A percentile compares a stretch with the other conserved stretches of the same genome.
phyloP scores from a whole-genome alignment of 2,113 vertebrate species.

The Merops nubicus region DNA sequence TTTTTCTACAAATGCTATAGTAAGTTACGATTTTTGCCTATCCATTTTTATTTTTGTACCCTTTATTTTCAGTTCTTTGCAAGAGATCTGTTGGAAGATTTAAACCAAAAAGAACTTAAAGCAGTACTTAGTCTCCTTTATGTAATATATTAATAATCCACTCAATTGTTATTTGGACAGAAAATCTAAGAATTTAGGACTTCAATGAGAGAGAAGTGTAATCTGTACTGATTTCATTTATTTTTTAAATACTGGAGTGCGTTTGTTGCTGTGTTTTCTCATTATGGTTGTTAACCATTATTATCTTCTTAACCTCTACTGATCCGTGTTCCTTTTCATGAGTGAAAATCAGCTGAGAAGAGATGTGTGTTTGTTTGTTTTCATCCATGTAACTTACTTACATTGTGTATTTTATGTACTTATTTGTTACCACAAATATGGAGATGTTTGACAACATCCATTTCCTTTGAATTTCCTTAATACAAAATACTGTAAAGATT shows the following conservation, averaged over 20 bases:
- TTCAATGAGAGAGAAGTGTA: background rate
- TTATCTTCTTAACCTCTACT: constrained; percentile 54
- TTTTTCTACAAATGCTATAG: background rate
- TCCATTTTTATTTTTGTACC: background rate
- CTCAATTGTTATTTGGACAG: background rate
- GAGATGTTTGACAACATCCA: constrained; percentile 29
- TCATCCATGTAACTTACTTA: constrained; percentile 8
- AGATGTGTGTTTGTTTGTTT: background rate
- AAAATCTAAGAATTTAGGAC: background rate
- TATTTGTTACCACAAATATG: background rate
- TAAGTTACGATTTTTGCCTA: background rate
- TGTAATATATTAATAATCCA: background rate
- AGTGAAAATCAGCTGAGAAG: constrained; percentile 1
- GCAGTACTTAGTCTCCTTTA: no score
- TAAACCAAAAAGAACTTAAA: background rate
- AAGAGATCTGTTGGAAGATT: background rate
- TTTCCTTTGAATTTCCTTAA: background rate
- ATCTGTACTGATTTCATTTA: background rate
- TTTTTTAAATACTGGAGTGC: background rate
- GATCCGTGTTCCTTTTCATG: background rate
- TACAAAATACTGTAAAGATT: background rate
- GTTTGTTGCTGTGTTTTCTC: constrained; percentile 15
- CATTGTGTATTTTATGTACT: background rate
- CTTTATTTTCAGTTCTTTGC: background rate
- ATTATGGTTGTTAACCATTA: background rate